These are phyloP conservation scores for Polydrusus pterygomalis DNA, from an alignment of 2,888 invertebrate species.

Conservation along the genomic window DNA sequence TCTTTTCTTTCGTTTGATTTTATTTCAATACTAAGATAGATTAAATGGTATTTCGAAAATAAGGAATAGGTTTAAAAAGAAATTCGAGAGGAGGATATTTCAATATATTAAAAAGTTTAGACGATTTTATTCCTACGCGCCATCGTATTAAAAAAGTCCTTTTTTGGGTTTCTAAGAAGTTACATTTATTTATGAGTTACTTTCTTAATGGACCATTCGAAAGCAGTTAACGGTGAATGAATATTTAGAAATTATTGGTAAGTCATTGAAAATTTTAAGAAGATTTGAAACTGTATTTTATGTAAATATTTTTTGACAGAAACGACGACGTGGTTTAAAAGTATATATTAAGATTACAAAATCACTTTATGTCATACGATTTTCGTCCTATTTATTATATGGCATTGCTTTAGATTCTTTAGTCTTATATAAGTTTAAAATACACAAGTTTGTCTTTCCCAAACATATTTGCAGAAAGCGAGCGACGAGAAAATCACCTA, in stretches of 20 bases:
- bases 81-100: background rate
- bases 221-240: background rate
- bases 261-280: background rate
- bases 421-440: too few relatives aligned
- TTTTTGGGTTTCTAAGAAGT: conserved; percentile 7
- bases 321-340: too few relatives aligned
- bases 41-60: background rate
- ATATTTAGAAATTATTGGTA: background rate
- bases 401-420: too few relatives aligned
- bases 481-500: too few relatives aligned
- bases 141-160: background rate
- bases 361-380: too few relatives aligned
- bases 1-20: background rate
- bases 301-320: too few relatives aligned
- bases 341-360: too few relatives aligned
- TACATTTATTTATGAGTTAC: conserved; percentile 2
- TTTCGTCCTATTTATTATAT: too few relatives aligned
- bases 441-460: too few relatives aligned
- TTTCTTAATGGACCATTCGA: conserved; percentile 2
- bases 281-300: too few relatives aligned
- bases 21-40: background rate
- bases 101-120: background rate
- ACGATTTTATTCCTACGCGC: conserved; percentile 4
- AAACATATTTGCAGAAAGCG: too few relatives aligned
- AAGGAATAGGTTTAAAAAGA: background rate